Evolutionary conservation across 2,888 invertebrate species (phyloP).

Genomic region (Vesta saturnalis): DNA sequence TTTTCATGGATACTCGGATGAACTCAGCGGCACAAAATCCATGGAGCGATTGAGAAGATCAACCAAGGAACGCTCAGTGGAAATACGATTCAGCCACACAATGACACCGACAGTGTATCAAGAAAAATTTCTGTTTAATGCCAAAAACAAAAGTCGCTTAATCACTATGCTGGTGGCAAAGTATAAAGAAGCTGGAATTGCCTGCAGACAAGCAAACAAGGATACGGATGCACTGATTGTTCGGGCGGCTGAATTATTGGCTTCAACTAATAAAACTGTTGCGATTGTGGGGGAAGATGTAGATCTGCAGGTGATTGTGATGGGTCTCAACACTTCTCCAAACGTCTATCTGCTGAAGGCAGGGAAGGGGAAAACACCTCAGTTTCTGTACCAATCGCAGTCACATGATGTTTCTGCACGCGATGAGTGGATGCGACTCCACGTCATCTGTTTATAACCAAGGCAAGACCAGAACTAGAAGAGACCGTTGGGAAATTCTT

Average conservation of each 20-base stretch:
- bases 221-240: not conserved
- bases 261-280: not conserved
- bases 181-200: not conserved
- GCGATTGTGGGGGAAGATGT: not conserved
- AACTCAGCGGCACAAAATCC: not conserved
- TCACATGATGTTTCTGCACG: not conserved
- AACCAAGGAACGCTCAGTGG: not conserved
- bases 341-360: not conserved
- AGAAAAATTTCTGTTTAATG: not conserved
- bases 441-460: not conserved
- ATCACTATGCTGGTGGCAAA: not conserved
- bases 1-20: too few species aligned
- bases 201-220: not conserved
- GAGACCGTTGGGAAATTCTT: not conserved
- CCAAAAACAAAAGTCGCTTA: not conserved
- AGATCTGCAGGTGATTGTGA: not conserved
- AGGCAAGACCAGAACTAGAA: not conserved
- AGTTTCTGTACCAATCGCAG: not conserved
- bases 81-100: not conserved
- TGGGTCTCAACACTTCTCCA: not conserved
- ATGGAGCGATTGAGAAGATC: not conserved
- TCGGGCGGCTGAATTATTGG: not conserved
- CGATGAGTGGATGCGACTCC: not conserved
- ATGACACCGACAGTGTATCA: not conserved
- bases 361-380: too few species aligned